Evolutionary conservation across 53 echinoderm and acorn worm species (phyloP), one percentile per base, ranked within the genome.

Genomic region (Paracentrotus lividus): DNA sequence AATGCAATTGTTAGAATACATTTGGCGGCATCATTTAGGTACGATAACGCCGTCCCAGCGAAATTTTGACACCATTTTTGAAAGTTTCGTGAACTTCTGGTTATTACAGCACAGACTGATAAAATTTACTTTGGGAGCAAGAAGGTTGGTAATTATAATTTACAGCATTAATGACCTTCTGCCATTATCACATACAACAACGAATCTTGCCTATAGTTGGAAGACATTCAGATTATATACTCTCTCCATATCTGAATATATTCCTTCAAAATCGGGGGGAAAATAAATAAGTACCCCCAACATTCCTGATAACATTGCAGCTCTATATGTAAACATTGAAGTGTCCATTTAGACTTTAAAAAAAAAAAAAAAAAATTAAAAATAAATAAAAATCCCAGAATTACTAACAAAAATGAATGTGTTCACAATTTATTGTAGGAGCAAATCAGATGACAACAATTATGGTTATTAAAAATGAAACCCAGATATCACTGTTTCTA

Each of bases 1-100:
- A 81, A 81, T 81, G 81, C 81, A 81, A 81, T 81, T 81, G 81
- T 81, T 81, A 81, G 81, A 81, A 81, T 81, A 81, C 81, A 81
- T 81, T 78, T 47, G 26, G 45, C 81, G 26, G 47, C 36, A 38
- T 72, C 72, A 40, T 72, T 20, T 38, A 72, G 72, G 20, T 72
- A 72, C 40, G 40, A 72, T 10, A 40, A 69, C 40, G 42, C 72
- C 47, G 45, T 51, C 0, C 47, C 8, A 81, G 2, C 21, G 18
- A 4, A 76, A 67, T 24, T 81, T n/a, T 81, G 47, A n/a, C 81
- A 47, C 33, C 81, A 27, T 47, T 45, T 8, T 81, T 10, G 81
- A n/a, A 81, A 81, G 81, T 81, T 81, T 10, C 76, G 18, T 42
- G 76, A 76, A 76, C 47, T 47, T 27, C 81, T 14, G 4, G 0